These are phyloP conservation scores for Sebastes diaconus DNA, from an alignment of 2,797 vertebrate species.

Conservation along the genomic window DNA sequence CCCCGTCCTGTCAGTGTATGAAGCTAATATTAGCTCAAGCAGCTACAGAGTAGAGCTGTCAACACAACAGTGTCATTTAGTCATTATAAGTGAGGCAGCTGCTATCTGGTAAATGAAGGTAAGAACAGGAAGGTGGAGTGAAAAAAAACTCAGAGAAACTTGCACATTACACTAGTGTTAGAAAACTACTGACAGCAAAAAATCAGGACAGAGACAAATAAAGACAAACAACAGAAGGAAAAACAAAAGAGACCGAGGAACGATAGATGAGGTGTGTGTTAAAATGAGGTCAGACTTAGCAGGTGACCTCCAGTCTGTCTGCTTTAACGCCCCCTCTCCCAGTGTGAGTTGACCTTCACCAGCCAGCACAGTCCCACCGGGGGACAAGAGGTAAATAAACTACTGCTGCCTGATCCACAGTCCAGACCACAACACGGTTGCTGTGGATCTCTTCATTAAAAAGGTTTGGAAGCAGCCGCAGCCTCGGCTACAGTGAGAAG, in stretches of 20 bases:
- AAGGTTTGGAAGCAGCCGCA: neutral
- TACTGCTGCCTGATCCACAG: neutral
- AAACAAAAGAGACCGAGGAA: neutral
- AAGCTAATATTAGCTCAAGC: neutral
- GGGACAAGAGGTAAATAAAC: conserved; percentile 12
- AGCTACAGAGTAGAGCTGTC: neutral
- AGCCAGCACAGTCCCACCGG: neutral
- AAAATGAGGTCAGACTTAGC: conserved; percentile 23
- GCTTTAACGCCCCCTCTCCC: neutral
- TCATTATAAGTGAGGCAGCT: neutral
- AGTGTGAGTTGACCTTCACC: conserved; percentile 45
- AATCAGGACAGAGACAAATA: neutral
- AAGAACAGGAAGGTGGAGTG: neutral
- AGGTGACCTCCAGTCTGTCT: conserved; percentile 19
- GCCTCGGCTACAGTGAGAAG: neutral
- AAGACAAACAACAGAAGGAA: neutral
- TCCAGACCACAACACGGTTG: conserved; percentile 28
- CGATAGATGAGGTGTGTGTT: conserved; percentile 7
- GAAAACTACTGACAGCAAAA: neutral
- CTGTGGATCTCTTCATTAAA: conserved; percentile 45
- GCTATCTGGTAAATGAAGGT: neutral
- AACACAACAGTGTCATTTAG: neutral
- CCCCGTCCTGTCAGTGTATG: neutral
- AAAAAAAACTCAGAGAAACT: neutral
- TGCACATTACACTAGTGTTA: neutral